Base-by-base conservation (phyloP, 2,888 invertebrate genomes). In the Smittia aterrima region DNA sequence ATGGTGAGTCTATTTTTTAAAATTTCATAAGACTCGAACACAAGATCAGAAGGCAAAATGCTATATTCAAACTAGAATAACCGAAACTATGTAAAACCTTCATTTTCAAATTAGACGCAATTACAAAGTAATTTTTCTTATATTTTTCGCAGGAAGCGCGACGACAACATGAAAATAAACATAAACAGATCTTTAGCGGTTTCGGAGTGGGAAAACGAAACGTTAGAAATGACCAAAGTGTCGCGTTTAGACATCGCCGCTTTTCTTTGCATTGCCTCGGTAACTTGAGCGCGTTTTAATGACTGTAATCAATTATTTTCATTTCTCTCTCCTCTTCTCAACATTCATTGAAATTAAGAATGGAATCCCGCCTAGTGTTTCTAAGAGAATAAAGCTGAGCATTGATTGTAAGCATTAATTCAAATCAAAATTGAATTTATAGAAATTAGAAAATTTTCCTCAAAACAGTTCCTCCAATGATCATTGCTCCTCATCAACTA, bases 361-460 rank as follows among this genome's bases (percentile, higher is more conserved):
- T 80, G 92, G 93, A n/a, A 92, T 95, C 38, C 95, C 95, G 1
- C 95, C 95, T 11, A 90, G 92, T 53, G 94, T 95, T 78, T 94
- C 94, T 82, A 95, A 95, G 84, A 87, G 93, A 81, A 94, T 95
- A 80, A 93, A 93, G 89, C 92, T 95, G 81, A 93, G 93, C 86
- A 95, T 95, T 75, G 94, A 95, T 84, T 95, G 95, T 95, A 85
- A 94, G 95, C 92, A 85, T 76, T 22, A 73, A 20, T n/a, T 47
- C n/a, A n/a, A n/a, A n/a, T n/a, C n/a, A n/a, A n/a, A n/a, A n/a
- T n/a, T 38, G 38, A 38, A 38, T 9, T 9, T 9, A 11, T 38
- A 6, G 11, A 38, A 38, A 38, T 58, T 0, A 32, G 64, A 74
- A n/a, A n/a, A n/a, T n/a, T n/a, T n/a, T n/a, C n/a, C 32, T 9